Percentiles rank a stretch among this genome's conserved stretches.
These are phyloP conservation scores for Paedocypris micromegethes DNA, from an alignment of 2,797 vertebrate species.

Conservation along the genomic window DNA sequence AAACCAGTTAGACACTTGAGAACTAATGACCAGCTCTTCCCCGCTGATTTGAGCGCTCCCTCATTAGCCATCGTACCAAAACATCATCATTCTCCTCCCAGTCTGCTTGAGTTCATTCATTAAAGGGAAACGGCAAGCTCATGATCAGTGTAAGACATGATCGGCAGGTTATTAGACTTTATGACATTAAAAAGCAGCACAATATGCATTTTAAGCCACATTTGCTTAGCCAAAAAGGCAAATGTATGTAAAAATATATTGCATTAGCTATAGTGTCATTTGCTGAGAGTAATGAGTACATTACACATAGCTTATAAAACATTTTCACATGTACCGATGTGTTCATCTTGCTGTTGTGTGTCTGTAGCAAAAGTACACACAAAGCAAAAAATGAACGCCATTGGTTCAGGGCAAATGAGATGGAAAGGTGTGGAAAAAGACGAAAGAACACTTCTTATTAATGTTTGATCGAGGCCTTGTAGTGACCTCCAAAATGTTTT, in stretches of 20 bases:
- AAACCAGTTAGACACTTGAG: conserved; percentile 18
- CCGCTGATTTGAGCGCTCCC: conserved; percentile 2
- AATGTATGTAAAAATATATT: conserved; percentile 14
- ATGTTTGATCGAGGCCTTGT: conserved; percentile 10
- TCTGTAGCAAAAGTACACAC: conserved; percentile 2
- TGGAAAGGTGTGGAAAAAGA: conserved; percentile 21
- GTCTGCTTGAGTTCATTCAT: conserved; percentile 40
- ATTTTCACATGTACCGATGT: conserved; percentile 1
- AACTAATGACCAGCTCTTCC: conserved; percentile 26
- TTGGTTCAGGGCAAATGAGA: conserved; percentile 14
- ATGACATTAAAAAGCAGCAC: background rate
- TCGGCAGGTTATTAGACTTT: conserved; percentile 2
- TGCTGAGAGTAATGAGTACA: conserved; percentile 24
- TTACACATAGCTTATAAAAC: conserved; percentile 23
- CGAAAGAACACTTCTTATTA: conserved; percentile 30
- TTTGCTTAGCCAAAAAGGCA: conserved; percentile 1
- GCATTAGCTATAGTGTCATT: conserved; percentile 29
- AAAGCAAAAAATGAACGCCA: conserved; percentile 4
- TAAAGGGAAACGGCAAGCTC: conserved; percentile 19
- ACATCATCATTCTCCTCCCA: conserved; percentile 44
- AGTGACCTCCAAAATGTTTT: background rate
- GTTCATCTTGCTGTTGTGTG: conserved; percentile 7
- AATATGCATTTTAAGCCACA: background rate
- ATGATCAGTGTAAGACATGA: conserved; percentile 5
- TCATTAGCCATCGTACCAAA: conserved; percentile 29